phyloP scores from a whole-genome alignment of 2,888 invertebrate species.

The Trissolcus japonicus region DNA sequence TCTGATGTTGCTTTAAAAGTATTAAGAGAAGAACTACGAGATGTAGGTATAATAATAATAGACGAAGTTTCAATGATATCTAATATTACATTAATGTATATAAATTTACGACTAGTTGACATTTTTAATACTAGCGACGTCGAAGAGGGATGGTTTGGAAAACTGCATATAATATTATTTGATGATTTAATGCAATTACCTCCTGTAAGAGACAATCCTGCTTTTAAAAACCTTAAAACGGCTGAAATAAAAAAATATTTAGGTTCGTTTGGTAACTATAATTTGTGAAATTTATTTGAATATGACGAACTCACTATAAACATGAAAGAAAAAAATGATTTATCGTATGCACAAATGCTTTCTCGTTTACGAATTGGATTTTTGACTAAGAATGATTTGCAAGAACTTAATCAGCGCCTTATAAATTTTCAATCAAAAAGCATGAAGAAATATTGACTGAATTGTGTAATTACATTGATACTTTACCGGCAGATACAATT shows the following conservation, averaged over 20 bases:
- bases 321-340: constrained; percentile 46
- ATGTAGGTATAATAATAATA: constrained; percentile 60
- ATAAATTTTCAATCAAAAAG: no score
- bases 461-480: no score
- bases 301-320: constrained; percentile 62
- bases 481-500: no score
- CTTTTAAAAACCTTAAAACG: constrained; percentile 7
- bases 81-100: constrained; percentile 7
- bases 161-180: constrained; percentile 13
- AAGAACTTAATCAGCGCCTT: no score
- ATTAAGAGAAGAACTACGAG: constrained; percentile 59
- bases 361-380: not conserved
- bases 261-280: constrained; percentile 57
- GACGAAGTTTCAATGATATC: constrained; percentile 9
- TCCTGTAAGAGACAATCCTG: constrained; percentile 14
- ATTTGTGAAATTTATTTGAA: constrained; percentile 63
- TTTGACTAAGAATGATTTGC: no score
- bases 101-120: not conserved
- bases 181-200: constrained; percentile 17
- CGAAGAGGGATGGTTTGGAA: not conserved
- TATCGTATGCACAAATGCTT: constrained; percentile 55
- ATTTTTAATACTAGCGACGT: not conserved
- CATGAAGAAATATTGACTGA: no score
- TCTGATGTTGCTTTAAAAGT: constrained; percentile 62
- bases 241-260: constrained; percentile 12